phyloP scores from a whole-genome alignment of 2,888 invertebrate species.

The Himalopsyche tibetana region DNA sequence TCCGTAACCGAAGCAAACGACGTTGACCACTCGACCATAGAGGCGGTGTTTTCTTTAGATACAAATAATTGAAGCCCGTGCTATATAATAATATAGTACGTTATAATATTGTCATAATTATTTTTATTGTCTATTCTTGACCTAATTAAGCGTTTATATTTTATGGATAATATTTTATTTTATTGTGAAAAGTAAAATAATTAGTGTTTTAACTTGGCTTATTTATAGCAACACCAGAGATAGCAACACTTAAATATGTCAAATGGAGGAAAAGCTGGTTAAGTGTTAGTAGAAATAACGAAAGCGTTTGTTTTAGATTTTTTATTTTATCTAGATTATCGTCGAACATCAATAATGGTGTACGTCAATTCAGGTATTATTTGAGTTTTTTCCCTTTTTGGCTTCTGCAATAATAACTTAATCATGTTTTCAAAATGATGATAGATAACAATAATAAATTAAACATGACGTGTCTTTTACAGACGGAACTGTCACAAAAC shows the following conservation, averaged over 20 bases:
- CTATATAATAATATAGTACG: no score
- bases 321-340: neutral
- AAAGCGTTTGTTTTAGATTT: neutral
- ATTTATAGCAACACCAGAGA: neutral
- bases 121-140: no score
- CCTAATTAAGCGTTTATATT: no score
- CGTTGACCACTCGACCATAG: no score
- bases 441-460: neutral
- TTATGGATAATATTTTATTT: no score
- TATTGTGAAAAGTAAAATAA: no score
- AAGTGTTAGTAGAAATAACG: neutral
- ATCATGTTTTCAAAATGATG: neutral
- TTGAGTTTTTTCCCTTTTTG: constrained; percentile 3
- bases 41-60: no score
- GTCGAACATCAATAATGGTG: constrained; percentile 66
- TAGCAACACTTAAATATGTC: no score
- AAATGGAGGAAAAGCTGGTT: neutral
- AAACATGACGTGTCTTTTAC: constrained; percentile 65
- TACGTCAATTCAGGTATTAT: constrained; percentile 65
- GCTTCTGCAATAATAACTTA: neutral
- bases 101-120: no score
- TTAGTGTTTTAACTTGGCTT: neutral
- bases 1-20: no score
- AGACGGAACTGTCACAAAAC: constrained; percentile 78
- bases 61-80: no score